Evolutionary conservation across 2,888 invertebrate species (phyloP).

Genomic region (Plagodis dolabraria): DNA sequence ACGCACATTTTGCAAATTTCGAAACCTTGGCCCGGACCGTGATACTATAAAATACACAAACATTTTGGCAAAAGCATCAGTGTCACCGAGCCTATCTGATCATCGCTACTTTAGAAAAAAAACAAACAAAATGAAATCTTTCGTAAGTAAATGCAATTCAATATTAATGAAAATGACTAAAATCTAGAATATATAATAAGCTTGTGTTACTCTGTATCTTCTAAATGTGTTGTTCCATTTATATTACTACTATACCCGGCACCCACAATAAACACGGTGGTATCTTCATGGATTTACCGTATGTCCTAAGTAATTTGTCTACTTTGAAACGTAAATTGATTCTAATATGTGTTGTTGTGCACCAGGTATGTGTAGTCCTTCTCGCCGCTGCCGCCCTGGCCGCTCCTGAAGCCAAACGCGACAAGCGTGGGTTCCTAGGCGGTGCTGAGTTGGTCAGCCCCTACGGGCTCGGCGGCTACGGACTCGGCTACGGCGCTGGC

Average conservation of each 20-base stretch:
- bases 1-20: slow-evolving; percentile 39
- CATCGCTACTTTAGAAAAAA: slow-evolving; percentile 25
- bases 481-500: slow-evolving; percentile 28
- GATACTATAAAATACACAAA: slow-evolving; percentile 39
- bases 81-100: slow-evolving; percentile 14
- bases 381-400: slow-evolving; percentile 47
- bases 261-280: too few species aligned
- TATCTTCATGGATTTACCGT: too few species aligned
- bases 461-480: slow-evolving; percentile 11
- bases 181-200: too few species aligned
- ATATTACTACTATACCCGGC: too few species aligned
- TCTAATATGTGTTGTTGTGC: not conserved
- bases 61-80: slow-evolving; percentile 33
- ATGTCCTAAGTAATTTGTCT: too few species aligned
- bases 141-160: slow-evolving; percentile 45
- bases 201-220: too few species aligned
- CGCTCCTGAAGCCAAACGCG: slow-evolving; percentile 46
- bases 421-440: slow-evolving; percentile 48
- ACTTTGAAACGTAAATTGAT: too few species aligned
- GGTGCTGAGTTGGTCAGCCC: slow-evolving; percentile 22
- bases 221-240: too few species aligned
- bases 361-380: slow-evolving; percentile 49
- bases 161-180: not conserved
- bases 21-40: slow-evolving; percentile 23
- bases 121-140: slow-evolving; percentile 48